Evolutionary conservation across 2,888 invertebrate species (phyloP).

Genomic region (Ornithoptera alexandrae): DNA sequence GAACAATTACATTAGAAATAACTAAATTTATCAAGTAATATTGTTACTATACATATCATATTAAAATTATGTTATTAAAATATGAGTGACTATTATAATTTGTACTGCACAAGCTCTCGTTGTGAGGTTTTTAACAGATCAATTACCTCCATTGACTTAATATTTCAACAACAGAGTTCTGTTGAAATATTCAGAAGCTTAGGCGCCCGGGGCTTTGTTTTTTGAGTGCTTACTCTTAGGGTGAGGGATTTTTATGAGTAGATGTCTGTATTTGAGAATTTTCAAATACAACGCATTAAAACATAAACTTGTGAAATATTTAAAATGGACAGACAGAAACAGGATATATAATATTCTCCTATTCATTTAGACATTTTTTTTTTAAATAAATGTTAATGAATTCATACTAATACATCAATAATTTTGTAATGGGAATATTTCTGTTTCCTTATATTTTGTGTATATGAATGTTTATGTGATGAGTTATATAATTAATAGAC

Average conservation of each 20-base stretch:
- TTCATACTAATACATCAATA: too few relatives aligned
- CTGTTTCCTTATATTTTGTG: too few relatives aligned
- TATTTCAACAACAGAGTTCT: slow-evolving; percentile 72
- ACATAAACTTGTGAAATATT: slow-evolving; percentile 42
- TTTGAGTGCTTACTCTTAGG: slow-evolving; percentile 66
- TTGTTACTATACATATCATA: slow-evolving; percentile 1
- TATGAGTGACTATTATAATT: not conserved
- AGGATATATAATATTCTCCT: too few relatives aligned
- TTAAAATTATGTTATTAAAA: not conserved
- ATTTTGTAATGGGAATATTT: too few relatives aligned
- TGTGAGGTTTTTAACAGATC: slow-evolving; percentile 60
- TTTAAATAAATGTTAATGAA: too few relatives aligned
- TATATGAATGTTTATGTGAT: too few relatives aligned
- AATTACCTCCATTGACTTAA: slow-evolving; percentile 79
- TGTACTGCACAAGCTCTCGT: slow-evolving; percentile 8
- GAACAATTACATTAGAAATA: too few relatives aligned
- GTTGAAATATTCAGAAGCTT: slow-evolving; percentile 74
- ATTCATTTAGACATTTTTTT: too few relatives aligned
- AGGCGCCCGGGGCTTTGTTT: slow-evolving; percentile 70
- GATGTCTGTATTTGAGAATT: slow-evolving; percentile 70
- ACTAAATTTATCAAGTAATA: too few relatives aligned
- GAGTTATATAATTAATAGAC: too few relatives aligned
- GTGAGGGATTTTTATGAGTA: slow-evolving; percentile 68
- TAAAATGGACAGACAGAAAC: slow-evolving; percentile 30
- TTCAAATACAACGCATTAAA: slow-evolving; percentile 47